Percentiles rank a stretch among this genome's conserved stretches.
Conservation (phyloP, 1,140 invertebrate species). For the Sitobion miscanthi region DNA sequence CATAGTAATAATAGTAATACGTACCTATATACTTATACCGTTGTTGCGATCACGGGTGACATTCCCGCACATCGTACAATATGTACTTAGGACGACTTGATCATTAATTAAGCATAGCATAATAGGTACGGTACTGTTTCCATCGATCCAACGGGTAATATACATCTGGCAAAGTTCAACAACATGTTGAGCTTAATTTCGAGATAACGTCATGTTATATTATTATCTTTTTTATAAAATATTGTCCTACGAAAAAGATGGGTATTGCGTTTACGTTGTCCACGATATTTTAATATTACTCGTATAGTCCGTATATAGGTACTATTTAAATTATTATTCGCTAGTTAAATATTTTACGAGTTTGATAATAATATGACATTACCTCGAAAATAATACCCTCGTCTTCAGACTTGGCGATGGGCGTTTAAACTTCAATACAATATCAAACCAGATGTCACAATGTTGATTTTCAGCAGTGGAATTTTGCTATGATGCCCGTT, state of each 20-base stretch:
- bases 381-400: neutral
- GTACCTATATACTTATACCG: neutral
- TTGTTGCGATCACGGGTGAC: neutral
- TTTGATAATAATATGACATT: neutral
- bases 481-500: neutral
- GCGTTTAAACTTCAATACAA: neutral
- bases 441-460: neutral
- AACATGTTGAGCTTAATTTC: neutral
- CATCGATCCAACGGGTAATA: neutral
- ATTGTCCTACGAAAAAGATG: too few relatives aligned
- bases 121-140: neutral
- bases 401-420: neutral
- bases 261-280: too few relatives aligned
- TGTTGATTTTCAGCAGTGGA: neutral
- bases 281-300: neutral
- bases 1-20: neutral
- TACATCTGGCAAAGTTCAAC: neutral
- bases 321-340: too few relatives aligned
- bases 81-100: neutral
- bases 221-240: too few relatives aligned
- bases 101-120: neutral
- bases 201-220: neutral
- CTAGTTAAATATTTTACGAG: neutral
- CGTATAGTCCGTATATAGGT: too few relatives aligned
- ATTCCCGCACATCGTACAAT: neutral